Percentiles rank a stretch among this genome's conserved stretches.
Evolutionary conservation across 2,113 vertebrate genomes (phyloP).

Genomic region (Haemorhous mexicanus): DNA sequence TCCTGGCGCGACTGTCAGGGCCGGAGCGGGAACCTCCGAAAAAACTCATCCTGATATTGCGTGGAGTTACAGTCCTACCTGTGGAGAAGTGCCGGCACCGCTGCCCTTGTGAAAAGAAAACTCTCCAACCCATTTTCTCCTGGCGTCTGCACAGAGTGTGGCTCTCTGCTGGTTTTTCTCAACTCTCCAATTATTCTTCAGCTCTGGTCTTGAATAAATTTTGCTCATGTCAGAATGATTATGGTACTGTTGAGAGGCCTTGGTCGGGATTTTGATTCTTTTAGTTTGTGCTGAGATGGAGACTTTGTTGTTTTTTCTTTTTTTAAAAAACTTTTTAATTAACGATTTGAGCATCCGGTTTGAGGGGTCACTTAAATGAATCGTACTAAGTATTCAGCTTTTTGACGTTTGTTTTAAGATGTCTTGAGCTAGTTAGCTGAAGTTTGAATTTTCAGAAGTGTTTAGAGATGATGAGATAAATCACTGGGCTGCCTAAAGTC

Average conservation of each 20-base stretch:
- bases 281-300: neutral
- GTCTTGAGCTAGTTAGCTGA: neutral
- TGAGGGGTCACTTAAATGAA: neutral
- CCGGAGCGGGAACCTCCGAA: fast-evolving
- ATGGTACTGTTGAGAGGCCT: neutral
- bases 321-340: neutral
- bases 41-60: fast-evolving
- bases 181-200: neutral
- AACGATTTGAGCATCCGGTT: neutral
- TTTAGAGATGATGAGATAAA: neutral
- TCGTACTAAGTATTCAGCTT: neutral
- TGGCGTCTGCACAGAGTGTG: neutral
- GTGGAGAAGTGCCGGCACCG: neutral
- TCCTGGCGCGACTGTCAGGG: neutral
- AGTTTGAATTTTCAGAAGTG: neutral
- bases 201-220: neutral
- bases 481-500: neutral
- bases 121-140: neutral
- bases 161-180: neutral
- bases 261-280: neutral
- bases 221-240: neutral
- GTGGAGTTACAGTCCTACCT: fast-evolving
- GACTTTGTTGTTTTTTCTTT: neutral
- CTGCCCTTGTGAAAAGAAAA: neutral
- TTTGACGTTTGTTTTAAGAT: neutral